Base-by-base conservation (phyloP, 2,797 vertebrate species). In the Urocyon cinereoargenteus region DNA sequence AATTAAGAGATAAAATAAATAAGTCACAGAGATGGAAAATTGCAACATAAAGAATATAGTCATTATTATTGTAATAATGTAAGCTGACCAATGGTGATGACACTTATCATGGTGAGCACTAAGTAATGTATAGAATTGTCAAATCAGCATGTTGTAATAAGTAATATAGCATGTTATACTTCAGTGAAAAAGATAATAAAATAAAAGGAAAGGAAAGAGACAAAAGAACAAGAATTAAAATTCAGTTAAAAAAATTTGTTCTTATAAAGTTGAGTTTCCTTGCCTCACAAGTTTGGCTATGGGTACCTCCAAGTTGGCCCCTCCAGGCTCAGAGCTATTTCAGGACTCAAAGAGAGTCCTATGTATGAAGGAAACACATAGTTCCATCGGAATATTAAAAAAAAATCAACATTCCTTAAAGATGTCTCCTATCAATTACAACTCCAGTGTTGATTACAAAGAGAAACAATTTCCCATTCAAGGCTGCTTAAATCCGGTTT, bases 401-500 rank as follows among this genome's bases (percentile, higher is more conserved):
- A 79, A 49, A 51, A 85, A 12, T 49, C 40, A 66, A 19, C 94
- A 95, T 97, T 97, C 86, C 81, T 90, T 96, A 88, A 92, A 85
- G 90, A 97, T 90, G 89, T 90, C 75, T 96, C 89, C 86, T 94
- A 95, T 96, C 97, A 93, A 64, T 97, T 96, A 96, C 95, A 96
- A 79, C 84, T 61, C 75, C 90, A 96, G 97, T 93, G 86, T 94
- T 86, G 96, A 96, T 97, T 96, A 96, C 96, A 93, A 96, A 93
- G 51, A 87, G 96, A 93, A 97, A 95, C 95, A 97, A 95, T 95
- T 89, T 95, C 84, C 96, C 96, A 97, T 97, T 97, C 97, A 97
- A 94, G 57, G 19, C 84, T 86, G 15, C 77, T 93, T 85, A 96
- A 94, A 94, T 94, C 82, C 6, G 1, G 66, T 94, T 94, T 92